Evolutionary conservation across 1,140 invertebrate species (phyloP), one percentile per base, ranked within the genome.

Genomic region (Trinorchestia longiramus): DNA sequence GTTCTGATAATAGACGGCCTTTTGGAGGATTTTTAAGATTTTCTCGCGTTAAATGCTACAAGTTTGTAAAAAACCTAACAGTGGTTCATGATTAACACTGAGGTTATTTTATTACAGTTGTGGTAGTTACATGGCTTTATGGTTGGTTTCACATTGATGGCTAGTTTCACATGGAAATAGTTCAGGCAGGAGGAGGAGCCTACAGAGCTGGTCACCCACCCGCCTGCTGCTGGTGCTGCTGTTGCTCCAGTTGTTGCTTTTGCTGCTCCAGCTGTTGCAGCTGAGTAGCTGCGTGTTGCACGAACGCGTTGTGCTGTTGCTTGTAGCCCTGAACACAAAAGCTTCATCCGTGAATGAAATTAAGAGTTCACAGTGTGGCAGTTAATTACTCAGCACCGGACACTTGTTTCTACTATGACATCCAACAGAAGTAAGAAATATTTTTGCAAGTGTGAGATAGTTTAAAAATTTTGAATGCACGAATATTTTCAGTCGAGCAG

Each of bases 271-370:
- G 98, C 97, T 99, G 98, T 97, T 99, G 98, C 97, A 98, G 97
- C 96, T 97, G 97, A 42, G 96, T 96, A 77, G 98, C 98, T 23
- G 99, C 98, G 97, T 99, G 99, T 91, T 98, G 98, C 15, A 99
- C 98, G 97, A 99, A 99, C 11, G 99, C 98, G 97, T 99, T 98
- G 98, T 99, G 99, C 97, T 99, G 99, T 87, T 98, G 98, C 97
- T 99, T 98, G 95, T 98, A 98, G 97, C 98, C 98, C 96, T 98
- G 98, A 97, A 90, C 4, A 77, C 62, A 36, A 77, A 77, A 77
- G 11, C 19, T 23, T 77, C 62, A 77, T 77, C 36, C 36, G 28
- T 77, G 62, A 77, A 23, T 15, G 28, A 36, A 77, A 77, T 77
- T 77, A 23, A 77, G 47, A 11, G 47, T 11, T 53, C 6, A 77